These are phyloP conservation scores for Eira barbara DNA, from an alignment of 2,113 vertebrate species.

Conservation along the genomic window DNA sequence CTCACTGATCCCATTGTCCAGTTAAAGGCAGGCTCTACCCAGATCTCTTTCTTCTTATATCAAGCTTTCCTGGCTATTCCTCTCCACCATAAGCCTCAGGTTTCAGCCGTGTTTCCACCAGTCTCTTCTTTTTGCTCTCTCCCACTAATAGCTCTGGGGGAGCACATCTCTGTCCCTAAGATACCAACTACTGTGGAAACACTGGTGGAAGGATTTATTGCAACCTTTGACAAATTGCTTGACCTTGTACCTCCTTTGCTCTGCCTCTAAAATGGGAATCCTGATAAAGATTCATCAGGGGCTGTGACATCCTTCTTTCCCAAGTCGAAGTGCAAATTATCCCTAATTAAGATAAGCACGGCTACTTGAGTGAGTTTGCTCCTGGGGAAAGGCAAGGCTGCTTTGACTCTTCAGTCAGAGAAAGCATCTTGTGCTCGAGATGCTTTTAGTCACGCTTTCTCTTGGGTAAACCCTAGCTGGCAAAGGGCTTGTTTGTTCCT, in stretches of 20 bases:
- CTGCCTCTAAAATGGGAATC: constrained; percentile 34
- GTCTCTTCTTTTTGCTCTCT: neutral
- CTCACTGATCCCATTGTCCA: neutral
- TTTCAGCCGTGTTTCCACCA: neutral
- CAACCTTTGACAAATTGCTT: neutral
- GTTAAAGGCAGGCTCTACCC: neutral
- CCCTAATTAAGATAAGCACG: neutral
- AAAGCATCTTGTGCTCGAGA: neutral
- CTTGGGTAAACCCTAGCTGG: neutral
- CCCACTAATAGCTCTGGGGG: neutral
- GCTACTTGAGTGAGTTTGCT: neutral
- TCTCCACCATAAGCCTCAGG: neutral
- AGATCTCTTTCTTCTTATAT: neutral
- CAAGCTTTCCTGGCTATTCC: neutral
- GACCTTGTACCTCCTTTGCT: constrained; percentile 22
- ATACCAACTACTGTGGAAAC: neutral
- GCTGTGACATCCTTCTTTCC: neutral
- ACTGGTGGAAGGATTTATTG: neutral
- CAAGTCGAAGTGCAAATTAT: constrained; percentile 37
- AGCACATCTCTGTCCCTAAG: neutral
- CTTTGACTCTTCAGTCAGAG: neutral
- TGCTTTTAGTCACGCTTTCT: neutral
- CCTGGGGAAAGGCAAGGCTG: neutral
- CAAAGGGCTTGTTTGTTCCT: neutral
- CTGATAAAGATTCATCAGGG: neutral